A percentile compares a stretch with the other conserved stretches of the same genome.
phyloP scores from a whole-genome alignment of 2,113 vertebrate genomes.

The Saccopteryx bilineata region DNA sequence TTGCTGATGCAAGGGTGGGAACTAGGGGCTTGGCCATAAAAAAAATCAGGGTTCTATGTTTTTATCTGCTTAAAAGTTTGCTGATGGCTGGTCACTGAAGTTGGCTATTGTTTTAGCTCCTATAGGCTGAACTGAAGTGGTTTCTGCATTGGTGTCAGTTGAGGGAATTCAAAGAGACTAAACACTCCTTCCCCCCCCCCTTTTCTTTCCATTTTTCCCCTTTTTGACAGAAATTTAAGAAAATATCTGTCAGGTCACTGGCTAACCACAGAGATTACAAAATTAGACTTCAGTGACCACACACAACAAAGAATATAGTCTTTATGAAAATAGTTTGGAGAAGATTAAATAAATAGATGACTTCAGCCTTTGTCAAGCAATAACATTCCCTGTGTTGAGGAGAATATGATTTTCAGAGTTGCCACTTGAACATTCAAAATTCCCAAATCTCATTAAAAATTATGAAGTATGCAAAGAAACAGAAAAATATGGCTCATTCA shows the following conservation, averaged over 20 bases:
- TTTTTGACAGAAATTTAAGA: background rate
- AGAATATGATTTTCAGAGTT: background rate
- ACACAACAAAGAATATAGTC: background rate
- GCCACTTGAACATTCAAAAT: slow-evolving; percentile 14
- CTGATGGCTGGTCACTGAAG: background rate
- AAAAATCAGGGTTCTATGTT: background rate
- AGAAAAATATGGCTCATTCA: background rate
- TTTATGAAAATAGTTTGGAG: background rate
- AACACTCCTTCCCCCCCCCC: background rate
- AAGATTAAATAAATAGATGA: background rate
- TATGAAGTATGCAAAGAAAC: background rate
- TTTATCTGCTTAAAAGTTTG: background rate
- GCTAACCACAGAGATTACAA: background rate
- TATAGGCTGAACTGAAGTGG: background rate
- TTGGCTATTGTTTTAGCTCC: background rate
- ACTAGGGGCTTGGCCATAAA: background rate
- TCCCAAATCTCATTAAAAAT: background rate
- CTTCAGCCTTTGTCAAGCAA: background rate
- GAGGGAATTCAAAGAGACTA: background rate
- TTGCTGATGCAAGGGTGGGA: background rate
- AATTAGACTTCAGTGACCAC: background rate
- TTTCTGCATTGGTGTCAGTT: background rate
- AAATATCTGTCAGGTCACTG: background rate
- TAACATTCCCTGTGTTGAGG: background rate
- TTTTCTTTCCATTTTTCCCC: background rate